Base-by-base conservation (phyloP, 2,113 vertebrate species). In the Leptobrachium leishanense region DNA sequence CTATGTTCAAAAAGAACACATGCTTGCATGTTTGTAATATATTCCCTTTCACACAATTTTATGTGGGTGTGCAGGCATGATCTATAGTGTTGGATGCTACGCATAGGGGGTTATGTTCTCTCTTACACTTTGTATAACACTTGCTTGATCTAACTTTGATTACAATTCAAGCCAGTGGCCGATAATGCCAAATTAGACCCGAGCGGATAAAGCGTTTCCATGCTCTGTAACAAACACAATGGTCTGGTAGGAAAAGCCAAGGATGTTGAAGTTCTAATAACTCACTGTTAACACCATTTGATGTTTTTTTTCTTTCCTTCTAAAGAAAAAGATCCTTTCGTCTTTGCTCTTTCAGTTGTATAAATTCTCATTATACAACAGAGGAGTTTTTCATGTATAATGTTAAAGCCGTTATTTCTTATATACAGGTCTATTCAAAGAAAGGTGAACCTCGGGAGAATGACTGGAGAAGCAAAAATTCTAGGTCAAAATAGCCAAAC, bases 1-100 rank as follows among this genome's bases (percentile, higher is more conserved):
- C 72, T 74, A 59, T 74, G 64, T 74, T 75, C 43, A 75, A 75
- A 65, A 46, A 39, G 57, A 75, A 63, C 55, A 74, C 7, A 44
- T 40, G n/a, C 59, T 74, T 65, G 41, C 43, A 65, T 46, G 41
- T 75, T 44, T 64, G 10, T 64, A 31, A 65, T 46, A 63, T 74
- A 75, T 46, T 65, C 46, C 43, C 15, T 20, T 59, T 59, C 40
- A 59, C 31, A 72, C 6, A 59, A 57, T 43, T 13, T 44, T 75
- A 50, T 2, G 65, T 20, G 59, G 57, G 73, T 31, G 73, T 75
- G 73, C 15, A 5, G 12, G 20, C 42, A 46, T 44, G 41, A 68
- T 57, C 50, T 43, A 46, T 68, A 68, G 42, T 77, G 43, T 53
- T 68, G 53, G 55, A 31, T 15, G 15, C 6, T 6, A 13, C 43